Percentiles rank a stretch among this genome's conserved stretches.
Evolutionary conservation across 1,140 invertebrate species (phyloP).

Genomic region (Drosophila subpulchrella): DNA sequence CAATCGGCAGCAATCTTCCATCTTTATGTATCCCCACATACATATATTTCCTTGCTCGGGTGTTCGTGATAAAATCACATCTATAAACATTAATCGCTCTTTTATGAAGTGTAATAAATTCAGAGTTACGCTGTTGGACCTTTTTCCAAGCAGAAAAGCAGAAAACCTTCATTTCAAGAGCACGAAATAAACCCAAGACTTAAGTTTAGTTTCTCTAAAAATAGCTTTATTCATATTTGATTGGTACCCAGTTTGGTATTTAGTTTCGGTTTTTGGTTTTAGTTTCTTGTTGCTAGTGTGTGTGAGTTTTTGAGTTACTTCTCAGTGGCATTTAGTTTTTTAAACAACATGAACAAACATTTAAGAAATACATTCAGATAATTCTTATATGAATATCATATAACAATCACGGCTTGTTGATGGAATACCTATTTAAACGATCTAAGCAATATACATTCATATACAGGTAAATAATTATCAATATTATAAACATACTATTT

Average conservation of each 20-base stretch:
- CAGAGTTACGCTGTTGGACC: constrained; percentile 29
- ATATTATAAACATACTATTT: constrained; percentile 59
- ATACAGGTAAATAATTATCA: constrained; percentile 53
- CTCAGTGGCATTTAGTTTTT: constrained; percentile 69
- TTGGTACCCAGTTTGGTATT: constrained; percentile 81
- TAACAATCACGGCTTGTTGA: constrained; percentile 70
- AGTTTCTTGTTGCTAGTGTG: constrained; percentile 39
- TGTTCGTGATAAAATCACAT: constrained; percentile 81
- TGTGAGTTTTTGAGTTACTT: constrained; percentile 49
- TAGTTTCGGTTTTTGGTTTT: constrained; percentile 50
- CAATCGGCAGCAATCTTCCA: background rate
- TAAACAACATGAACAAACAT: constrained; percentile 80
- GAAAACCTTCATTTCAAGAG: background rate
- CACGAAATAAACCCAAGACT: constrained; percentile 19
- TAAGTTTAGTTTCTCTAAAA: constrained; percentile 75
- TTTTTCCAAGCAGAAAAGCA: constrained; percentile 1
- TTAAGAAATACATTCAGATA: constrained; percentile 65
- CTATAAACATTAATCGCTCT: constrained; percentile 83
- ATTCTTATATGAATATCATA: constrained; percentile 81
- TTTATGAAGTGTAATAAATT: constrained; percentile 83
- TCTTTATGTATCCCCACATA: constrained; percentile 3
- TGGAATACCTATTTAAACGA: constrained; percentile 59
- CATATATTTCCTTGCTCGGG: constrained; percentile 26
- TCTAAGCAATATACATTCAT: constrained; percentile 60
- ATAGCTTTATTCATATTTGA: constrained; percentile 82